These are phyloP conservation scores for Galerucella calmariensis DNA, from an alignment of 2,888 invertebrate genomes.

Conservation along the genomic window DNA sequence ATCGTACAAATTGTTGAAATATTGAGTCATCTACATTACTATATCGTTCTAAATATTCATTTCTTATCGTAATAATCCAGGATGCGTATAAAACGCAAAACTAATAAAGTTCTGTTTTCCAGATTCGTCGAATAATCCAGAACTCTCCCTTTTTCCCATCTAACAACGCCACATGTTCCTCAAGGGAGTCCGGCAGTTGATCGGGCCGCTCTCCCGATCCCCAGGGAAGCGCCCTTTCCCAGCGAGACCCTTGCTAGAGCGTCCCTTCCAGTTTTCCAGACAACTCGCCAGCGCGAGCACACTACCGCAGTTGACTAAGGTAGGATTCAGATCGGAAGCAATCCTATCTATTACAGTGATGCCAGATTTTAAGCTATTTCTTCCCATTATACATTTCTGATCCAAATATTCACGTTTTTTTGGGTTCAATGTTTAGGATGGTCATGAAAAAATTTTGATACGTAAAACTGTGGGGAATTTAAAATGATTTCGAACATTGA, in stretches of 20 bases:
- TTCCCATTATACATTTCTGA: not conserved
- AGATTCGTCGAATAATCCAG: constrained; percentile 24
- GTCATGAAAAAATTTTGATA: no score
- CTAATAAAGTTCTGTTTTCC: constrained; percentile 27
- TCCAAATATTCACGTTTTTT: no score
- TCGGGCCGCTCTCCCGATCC: constrained; percentile 44
- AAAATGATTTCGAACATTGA: no score
- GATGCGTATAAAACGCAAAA: constrained; percentile 4
- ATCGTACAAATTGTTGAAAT: no score
- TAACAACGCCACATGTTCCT: constrained; percentile 46
- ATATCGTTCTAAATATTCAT: no score
- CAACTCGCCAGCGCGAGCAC: constrained; percentile 40
- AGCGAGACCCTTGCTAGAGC: constrained; percentile 17
- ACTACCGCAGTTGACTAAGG: constrained; percentile 56
- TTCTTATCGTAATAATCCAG: no score
- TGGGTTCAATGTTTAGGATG: no score
- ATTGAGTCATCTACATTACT: no score
- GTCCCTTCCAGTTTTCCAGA: constrained; percentile 31
- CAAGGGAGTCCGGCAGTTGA: constrained; percentile 50
- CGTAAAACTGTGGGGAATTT: no score
- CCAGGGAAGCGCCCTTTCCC: constrained; percentile 45
- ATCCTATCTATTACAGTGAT: not conserved
- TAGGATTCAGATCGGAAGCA: constrained; percentile 43
- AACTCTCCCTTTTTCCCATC: not conserved
- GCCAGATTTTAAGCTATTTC: constrained; percentile 4